Evolutionary conservation across 1,140 invertebrate species (phyloP).

Genomic region (Epicauta chinensis): DNA sequence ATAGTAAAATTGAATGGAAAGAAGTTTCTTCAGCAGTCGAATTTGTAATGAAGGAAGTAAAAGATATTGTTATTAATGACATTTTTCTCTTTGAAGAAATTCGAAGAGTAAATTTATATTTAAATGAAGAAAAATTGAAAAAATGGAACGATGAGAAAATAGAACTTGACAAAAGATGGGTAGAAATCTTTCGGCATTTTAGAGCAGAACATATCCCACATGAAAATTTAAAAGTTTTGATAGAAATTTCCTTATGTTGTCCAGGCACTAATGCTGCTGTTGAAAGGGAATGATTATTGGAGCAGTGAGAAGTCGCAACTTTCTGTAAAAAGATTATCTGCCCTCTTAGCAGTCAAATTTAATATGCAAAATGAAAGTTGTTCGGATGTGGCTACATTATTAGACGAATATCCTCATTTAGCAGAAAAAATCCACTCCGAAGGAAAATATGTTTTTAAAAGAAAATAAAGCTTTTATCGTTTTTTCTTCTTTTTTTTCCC

Average conservation of each 20-base stretch:
- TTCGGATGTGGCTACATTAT: slow-evolving; percentile 9
- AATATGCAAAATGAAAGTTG: slow-evolving; percentile 8
- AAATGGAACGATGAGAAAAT: slow-evolving; percentile 19
- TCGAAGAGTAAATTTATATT: slow-evolving; percentile 3
- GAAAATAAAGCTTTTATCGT: not conserved
- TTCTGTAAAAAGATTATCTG: slow-evolving; percentile 15
- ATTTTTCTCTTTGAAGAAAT: slow-evolving; percentile 15
- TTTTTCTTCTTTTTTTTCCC: slow-evolving; percentile 1
- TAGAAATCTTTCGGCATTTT: slow-evolving; percentile 14
- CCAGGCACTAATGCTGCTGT: slow-evolving; percentile 4
- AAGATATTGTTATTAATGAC: slow-evolving; percentile 18
- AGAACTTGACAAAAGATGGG: slow-evolving; percentile 13
- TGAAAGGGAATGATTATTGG: slow-evolving; percentile 12
- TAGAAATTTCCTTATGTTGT: slow-evolving; percentile 20
- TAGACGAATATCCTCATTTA: slow-evolving; percentile 13
- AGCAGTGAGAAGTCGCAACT: slow-evolving; percentile 5
- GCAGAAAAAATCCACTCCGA: slow-evolving; percentile 13
- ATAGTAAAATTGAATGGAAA: slow-evolving; percentile 10
- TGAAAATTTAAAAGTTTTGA: slow-evolving; percentile 19
- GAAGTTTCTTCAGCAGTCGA: slow-evolving; percentile 4
- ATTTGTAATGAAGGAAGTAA: slow-evolving; percentile 18
- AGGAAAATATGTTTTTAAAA: slow-evolving; percentile 4
- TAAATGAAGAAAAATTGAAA: slow-evolving; percentile 7
- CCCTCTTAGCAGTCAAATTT: slow-evolving; percentile 14
- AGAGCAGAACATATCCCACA: slow-evolving; percentile 16